Evolutionary conservation across 92 coral and sea anemone species (phyloP).

Genomic region (Parazoanthus atlanticus): DNA sequence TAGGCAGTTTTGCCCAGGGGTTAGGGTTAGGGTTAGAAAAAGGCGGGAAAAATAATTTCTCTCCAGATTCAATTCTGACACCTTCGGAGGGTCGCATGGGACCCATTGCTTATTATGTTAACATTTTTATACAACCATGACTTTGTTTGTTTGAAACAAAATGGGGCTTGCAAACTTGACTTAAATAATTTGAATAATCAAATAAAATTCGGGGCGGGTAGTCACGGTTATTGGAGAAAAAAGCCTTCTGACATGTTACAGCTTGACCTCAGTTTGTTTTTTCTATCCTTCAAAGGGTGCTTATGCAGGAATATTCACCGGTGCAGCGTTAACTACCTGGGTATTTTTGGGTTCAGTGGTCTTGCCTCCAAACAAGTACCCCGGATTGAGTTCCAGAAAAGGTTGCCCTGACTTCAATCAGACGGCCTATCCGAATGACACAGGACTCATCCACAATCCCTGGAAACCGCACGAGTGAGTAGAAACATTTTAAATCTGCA

Average conservation of each 20-base stretch:
- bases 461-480: conserved; percentile 76
- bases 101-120: no score
- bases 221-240: neutral
- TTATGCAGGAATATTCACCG: conserved; percentile 79
- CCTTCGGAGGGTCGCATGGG: no score
- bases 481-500: neutral
- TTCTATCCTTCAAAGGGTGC: conserved; percentile 65
- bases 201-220: no score
- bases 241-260: neutral
- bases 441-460: conserved; percentile 65
- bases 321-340: conserved; percentile 76
- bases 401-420: conserved; percentile 63
- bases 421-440: conserved; percentile 22
- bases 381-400: conserved; percentile 66
- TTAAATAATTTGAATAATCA: no score
- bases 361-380: conserved; percentile 86
- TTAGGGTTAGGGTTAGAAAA: no score
- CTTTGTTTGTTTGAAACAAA: no score
- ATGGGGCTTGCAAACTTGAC: no score
- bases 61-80: no score
- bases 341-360: conserved; percentile 77
- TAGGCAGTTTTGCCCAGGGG: no score
- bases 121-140: no score
- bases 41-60: no score
- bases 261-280: neutral